Evolutionary conservation across 2,888 invertebrate genomes (phyloP).

Genomic region (Diadromus collaris): DNA sequence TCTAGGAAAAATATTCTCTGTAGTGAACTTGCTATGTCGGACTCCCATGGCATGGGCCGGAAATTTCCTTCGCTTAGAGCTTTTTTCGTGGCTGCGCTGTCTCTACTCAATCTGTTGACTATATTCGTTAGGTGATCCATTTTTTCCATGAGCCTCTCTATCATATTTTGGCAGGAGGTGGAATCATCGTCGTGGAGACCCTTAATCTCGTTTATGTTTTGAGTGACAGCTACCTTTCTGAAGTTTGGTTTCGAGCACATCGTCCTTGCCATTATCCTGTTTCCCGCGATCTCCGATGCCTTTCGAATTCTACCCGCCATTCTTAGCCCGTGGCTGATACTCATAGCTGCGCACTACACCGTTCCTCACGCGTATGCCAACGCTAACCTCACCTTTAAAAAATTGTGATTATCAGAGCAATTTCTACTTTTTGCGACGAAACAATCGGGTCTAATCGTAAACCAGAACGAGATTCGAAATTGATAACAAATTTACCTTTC

Average conservation of each 20-base stretch:
- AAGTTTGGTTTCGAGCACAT: not conserved
- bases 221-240: not conserved
- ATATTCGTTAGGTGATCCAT: not conserved
- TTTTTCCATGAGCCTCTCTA: constrained; percentile 5
- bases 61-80: not conserved
- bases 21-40: not conserved
- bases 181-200: constrained; percentile 5
- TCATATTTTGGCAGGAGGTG: not conserved
- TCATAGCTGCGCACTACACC: not conserved
- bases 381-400: constrained; percentile 12
- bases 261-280: not conserved
- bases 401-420: not conserved
- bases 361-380: not conserved
- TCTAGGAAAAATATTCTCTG: constrained; percentile 12
- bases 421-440: not conserved
- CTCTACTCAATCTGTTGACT: not conserved
- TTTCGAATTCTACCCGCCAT: constrained; percentile 19
- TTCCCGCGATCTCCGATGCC: not conserved
- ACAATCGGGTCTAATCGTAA: not conserved
- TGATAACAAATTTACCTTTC: not conserved
- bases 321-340: not conserved
- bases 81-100: not conserved
- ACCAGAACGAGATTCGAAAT: not conserved
- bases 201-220: not conserved
- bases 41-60: constrained; percentile 14